Conservation (phyloP, 2,113 vertebrate species). For the Sphaerodactylus townsendi region DNA sequence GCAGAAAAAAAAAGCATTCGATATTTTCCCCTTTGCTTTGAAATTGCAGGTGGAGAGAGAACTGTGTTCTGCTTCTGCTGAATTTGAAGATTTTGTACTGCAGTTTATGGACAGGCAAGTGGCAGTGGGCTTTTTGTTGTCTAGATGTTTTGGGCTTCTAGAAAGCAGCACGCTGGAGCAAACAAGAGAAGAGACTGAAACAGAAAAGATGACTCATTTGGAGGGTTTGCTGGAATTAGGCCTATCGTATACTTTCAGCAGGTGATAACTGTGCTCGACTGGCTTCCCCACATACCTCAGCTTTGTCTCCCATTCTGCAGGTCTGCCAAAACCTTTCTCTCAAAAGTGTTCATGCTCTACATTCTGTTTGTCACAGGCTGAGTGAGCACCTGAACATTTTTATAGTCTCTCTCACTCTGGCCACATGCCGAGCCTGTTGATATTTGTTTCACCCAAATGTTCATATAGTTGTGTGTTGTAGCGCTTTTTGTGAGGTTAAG, state of each 20-base stretch:
- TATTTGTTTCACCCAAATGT: background rate
- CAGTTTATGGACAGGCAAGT: conserved; percentile 95
- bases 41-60: conserved; percentile 89
- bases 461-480: too few relatives aligned
- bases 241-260: conserved; percentile 97
- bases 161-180: conserved; percentile 98
- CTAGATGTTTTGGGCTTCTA: conserved; percentile 96
- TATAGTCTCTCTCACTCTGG: background rate
- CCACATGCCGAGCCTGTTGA: background rate
- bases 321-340: background rate
- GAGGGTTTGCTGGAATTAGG: conserved; percentile 97
- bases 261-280: background rate
- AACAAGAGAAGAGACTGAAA: conserved; percentile 97
- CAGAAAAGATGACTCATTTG: conserved; percentile 98
- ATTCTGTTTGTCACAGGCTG: background rate
- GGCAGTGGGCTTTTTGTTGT: conserved; percentile 6
- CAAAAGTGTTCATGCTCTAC: background rate
- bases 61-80: conserved; percentile 94
- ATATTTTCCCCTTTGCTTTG: conserved; percentile 5
- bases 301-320: background rate
- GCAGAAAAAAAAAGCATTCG: background rate
- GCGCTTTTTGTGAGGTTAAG: background rate
- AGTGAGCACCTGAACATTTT: too few relatives aligned
- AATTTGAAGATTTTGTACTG: conserved; percentile 98
- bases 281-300: background rate